These are phyloP conservation scores for Zophobas morio DNA, from an alignment of 1,140 invertebrate genomes.

Conservation along the genomic window DNA sequence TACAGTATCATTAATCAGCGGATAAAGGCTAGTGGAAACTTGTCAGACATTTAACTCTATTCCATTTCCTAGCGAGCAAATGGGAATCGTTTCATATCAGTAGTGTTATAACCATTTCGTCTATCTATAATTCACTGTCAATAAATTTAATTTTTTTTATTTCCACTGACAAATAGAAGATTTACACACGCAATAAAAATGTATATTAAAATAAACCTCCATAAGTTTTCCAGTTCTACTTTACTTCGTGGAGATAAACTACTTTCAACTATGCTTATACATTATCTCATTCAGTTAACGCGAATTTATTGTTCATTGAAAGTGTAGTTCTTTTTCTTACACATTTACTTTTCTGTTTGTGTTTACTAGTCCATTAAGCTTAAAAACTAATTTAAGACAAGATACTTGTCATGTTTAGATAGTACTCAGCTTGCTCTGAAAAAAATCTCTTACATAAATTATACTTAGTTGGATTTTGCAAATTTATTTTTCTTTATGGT, in stretches of 20 bases:
- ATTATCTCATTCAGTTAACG: not conserved
- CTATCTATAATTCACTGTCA: not conserved
- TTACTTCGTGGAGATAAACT: slow-evolving; percentile 1
- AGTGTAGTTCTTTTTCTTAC: too few species aligned
- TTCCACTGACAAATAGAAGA: not conserved
- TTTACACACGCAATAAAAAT: too few species aligned
- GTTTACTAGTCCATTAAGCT: too few species aligned
- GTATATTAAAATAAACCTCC: too few species aligned
- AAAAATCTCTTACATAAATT: too few species aligned
- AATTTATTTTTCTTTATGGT: too few species aligned
- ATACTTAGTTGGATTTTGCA: too few species aligned
- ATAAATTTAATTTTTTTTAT: slow-evolving; percentile 17
- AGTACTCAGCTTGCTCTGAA: too few species aligned
- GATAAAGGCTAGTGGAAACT: slow-evolving; percentile 48
- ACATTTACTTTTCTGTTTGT: too few species aligned
- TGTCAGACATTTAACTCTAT: slow-evolving; percentile 33
- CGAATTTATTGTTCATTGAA: too few species aligned
- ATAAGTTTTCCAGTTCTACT: not conserved
- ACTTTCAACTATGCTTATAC: slow-evolving; percentile 22
- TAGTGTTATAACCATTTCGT: slow-evolving; percentile 13
- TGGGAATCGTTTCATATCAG: not conserved
- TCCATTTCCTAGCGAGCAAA: slow-evolving; percentile 34
- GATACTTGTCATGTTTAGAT: too few species aligned
- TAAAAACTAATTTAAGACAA: too few species aligned
- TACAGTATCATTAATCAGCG: slow-evolving; percentile 39